Percentiles rank a stretch among this genome's conserved stretches.
These are phyloP conservation scores for Drosophila acutilabella DNA, from an alignment of 2,888 invertebrate species.

Conservation along the genomic window DNA sequence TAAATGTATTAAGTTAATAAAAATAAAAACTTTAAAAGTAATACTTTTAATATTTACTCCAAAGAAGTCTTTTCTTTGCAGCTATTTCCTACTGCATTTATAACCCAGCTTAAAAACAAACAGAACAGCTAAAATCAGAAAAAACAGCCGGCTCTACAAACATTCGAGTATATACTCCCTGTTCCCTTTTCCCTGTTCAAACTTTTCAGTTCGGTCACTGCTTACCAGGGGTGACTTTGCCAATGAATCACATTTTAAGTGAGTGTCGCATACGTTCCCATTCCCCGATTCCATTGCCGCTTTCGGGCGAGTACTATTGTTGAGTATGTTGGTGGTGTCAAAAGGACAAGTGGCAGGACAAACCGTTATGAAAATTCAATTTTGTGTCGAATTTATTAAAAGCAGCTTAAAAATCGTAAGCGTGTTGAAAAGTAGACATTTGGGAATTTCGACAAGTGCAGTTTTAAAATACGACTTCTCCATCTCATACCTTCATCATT, in stretches of 20 bases:
- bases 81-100: neutral
- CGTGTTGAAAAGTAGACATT: constrained; percentile 82
- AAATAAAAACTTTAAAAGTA: no score
- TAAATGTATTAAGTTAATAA: no score
- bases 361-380: constrained; percentile 84
- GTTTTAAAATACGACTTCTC: constrained; percentile 30
- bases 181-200: constrained; percentile 6
- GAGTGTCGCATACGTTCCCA: constrained; percentile 66
- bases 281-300: constrained; percentile 3
- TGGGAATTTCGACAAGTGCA: constrained; percentile 81
- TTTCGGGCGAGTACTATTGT: neutral
- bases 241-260: constrained; percentile 84
- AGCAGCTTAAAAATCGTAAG: constrained; percentile 80
- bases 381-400: constrained; percentile 84
- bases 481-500: neutral
- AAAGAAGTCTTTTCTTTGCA: neutral
- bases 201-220: neutral
- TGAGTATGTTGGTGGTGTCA: constrained; percentile 64
- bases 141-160: constrained; percentile 19
- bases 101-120: constrained; percentile 37
- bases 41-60: no score
- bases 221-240: constrained; percentile 63
- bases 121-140: constrained; percentile 33
- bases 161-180: constrained; percentile 4
- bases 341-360: constrained; percentile 72